Evolutionary conservation across 2,797 vertebrate genomes (phyloP).

Genomic region (Todus mexicanus): DNA sequence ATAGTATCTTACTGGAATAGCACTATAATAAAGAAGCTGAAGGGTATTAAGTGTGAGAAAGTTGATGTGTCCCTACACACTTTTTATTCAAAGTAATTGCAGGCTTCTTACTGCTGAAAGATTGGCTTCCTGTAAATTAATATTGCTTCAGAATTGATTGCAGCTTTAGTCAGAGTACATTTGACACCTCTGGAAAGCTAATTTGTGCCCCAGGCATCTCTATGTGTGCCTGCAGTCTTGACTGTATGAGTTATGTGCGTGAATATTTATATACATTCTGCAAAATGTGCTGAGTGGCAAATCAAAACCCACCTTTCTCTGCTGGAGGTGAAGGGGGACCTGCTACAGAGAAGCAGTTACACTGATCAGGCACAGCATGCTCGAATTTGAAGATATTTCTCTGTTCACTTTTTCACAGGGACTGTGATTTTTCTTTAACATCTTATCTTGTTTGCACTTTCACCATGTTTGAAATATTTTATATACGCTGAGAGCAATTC

Average conservation of each 20-base stretch:
- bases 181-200: neutral
- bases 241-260: neutral
- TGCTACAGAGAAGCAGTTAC: neutral
- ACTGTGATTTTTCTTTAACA: neutral
- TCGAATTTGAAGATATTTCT: neutral
- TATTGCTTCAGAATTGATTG: neutral
- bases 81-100: neutral
- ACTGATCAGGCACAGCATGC: neutral
- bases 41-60: neutral
- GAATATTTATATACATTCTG: neutral
- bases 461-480: neutral
- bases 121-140: neutral
- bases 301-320: too few species aligned
- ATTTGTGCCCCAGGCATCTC: neutral
- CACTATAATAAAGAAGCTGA: neutral
- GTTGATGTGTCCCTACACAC: neutral
- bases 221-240: neutral
- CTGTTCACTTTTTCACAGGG: neutral
- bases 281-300: neutral
- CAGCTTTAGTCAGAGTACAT: neutral
- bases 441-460: neutral
- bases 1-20: neutral
- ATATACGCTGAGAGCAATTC: neutral
- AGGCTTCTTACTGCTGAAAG: neutral
- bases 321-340: too few species aligned